Base-by-base conservation (phyloP, 2,797 vertebrate species). In the Erithacus rubecula region DNA sequence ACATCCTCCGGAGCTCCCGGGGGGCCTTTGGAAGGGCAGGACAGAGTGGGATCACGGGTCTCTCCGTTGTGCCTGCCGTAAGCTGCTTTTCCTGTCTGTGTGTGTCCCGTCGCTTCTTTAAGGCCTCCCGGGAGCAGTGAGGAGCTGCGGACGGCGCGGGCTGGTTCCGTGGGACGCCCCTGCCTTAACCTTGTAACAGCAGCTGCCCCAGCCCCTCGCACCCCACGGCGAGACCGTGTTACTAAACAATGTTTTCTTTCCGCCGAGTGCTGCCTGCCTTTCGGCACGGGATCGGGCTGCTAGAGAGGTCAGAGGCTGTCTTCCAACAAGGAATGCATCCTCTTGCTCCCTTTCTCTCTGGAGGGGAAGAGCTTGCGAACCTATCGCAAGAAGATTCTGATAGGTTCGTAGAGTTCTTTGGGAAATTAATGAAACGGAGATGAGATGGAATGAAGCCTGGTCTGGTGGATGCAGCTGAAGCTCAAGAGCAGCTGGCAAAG, bases 201-300 rank as follows among this genome's bases (percentile, higher is more conserved):
- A 5, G 53, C 46, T 3, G 26, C 3, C 19, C 34, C 63, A 16
- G 46, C 30, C 19, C 36, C 15, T 44, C 20, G 12, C 29, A 21
- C 2, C 22, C 4, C 16, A 0, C 0, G 26, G 58, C 37, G 9
- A 13, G 20, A 44, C 30, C 27, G 34, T 7, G 26, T 21, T 24
- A 4, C 0, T 0, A 3, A 3, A 3, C 21, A 3, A 0, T 10
- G 5, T 26, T 37, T 15, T 0, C 10, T 32, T 34, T 15, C 21
- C 39, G 58, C 17, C 12, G 2, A 26, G 60, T 7, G 44, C n/a
- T 6, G 0, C 7, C 12, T 36, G 26, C 44, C 32, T 56, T 15
- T 21, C 15, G 1, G 11, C 51, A 10, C 51, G 11, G 12, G 23
- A 5, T 24, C 20, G 29, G 9, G n/a, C 55, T 76, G 59, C 59